phyloP scores from a whole-genome alignment of 2,888 invertebrate species.

The Luperina testacea region DNA sequence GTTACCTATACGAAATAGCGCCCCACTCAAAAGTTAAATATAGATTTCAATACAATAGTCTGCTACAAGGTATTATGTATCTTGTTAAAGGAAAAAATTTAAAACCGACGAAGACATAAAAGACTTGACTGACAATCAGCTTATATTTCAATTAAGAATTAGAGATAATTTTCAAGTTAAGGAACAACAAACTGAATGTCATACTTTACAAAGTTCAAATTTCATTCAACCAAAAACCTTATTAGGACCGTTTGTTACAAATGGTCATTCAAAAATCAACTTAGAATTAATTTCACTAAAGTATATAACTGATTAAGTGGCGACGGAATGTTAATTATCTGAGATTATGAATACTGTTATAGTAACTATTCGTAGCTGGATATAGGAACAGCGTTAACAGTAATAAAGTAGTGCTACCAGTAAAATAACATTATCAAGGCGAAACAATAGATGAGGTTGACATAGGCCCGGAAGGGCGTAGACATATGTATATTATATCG shows the following conservation, averaged over 20 bases:
- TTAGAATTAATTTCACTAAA: not conserved
- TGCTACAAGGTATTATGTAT: not conserved
- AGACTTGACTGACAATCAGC: not conserved
- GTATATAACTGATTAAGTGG: no score
- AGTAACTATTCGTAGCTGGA: not conserved
- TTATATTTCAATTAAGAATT: not conserved
- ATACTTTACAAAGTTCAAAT: no score
- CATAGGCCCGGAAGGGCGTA: slow-evolving; percentile 48
- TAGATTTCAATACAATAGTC: not conserved
- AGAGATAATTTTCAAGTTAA: no score
- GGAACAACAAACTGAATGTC: no score
- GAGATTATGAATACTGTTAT: not conserved
- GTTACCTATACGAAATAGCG: not conserved
- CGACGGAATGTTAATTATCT: no score
- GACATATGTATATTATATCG: slow-evolving; percentile 14
- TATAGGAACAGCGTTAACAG: not conserved
- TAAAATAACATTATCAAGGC: slow-evolving; percentile 37
- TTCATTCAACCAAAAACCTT: no score
- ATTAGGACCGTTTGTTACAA: no score
- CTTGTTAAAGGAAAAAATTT: not conserved
- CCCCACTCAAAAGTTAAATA: not conserved
- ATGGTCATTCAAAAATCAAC: not conserved
- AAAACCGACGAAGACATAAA: not conserved
- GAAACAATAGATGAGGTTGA: slow-evolving; percentile 43
- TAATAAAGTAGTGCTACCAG: slow-evolving; percentile 28